phyloP scores from a whole-genome alignment of 1,140 invertebrate genomes.

The Drosophila tropicalis region DNA sequence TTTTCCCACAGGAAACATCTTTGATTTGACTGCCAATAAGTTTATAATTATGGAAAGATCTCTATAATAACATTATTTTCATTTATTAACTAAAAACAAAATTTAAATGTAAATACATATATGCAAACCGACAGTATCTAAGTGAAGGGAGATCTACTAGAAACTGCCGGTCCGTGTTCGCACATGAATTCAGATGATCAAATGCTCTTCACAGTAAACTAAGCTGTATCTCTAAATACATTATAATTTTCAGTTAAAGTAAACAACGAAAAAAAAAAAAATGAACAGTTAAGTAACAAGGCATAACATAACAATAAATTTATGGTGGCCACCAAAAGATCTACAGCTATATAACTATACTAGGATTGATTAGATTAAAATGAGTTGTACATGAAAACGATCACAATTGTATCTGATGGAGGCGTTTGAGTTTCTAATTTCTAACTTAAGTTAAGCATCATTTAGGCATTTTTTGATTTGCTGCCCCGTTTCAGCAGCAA shows the following conservation, averaged over 20 bases:
- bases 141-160: background rate
- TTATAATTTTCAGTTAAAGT: background rate
- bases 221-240: background rate
- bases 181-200: no score
- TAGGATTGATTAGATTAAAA: constrained; percentile 37
- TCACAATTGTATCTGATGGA: constrained; percentile 71
- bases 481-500: constrained; percentile 49
- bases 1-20: no score
- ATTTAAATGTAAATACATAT: background rate
- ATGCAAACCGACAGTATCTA: background rate
- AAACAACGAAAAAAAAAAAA: background rate
- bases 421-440: constrained; percentile 45
- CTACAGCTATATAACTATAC: constrained; percentile 50
- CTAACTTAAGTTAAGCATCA: constrained; percentile 56
- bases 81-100: background rate
- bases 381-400: constrained; percentile 70
- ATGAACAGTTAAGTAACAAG: background rate
- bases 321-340: constrained; percentile 48
- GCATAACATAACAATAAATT: constrained; percentile 1
- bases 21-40: no score
- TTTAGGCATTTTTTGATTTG: constrained; percentile 59
- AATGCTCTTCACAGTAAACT: background rate
- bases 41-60: background rate
- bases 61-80: background rate
- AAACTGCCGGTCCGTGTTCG: background rate